Evolutionary conservation across 2,797 vertebrate genomes (phyloP).

Genomic region (Poecilia velifera): DNA sequence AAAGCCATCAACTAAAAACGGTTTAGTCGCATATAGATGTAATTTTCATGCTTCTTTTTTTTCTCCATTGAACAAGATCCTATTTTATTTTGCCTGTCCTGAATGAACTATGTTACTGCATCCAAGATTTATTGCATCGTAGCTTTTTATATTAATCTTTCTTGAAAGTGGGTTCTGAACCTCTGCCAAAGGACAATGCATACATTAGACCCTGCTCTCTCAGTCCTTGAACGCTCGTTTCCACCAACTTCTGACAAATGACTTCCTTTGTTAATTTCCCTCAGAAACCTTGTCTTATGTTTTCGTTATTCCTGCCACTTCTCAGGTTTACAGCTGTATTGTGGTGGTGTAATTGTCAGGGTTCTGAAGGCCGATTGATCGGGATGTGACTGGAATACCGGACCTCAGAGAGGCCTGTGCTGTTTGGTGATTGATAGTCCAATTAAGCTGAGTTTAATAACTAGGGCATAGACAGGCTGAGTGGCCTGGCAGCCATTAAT

Average conservation of each 20-base stretch:
- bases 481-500: constrained; percentile 75
- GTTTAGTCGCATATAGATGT: constrained; percentile 1
- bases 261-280: constrained; percentile 23
- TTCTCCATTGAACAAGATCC: constrained; percentile 28
- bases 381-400: constrained; percentile 65
- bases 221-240: constrained; percentile 37
- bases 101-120: constrained; percentile 37
- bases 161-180: constrained; percentile 49
- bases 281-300: constrained; percentile 24
- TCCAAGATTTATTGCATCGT: constrained; percentile 52
- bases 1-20: not conserved
- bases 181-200: constrained; percentile 39
- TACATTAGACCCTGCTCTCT: constrained; percentile 41
- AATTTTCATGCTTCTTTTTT: constrained; percentile 25
- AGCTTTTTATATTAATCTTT: constrained; percentile 47
- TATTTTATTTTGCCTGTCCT: constrained; percentile 11
- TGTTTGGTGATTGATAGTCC: constrained; percentile 80
- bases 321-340: constrained; percentile 33
- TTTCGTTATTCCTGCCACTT: constrained; percentile 30
- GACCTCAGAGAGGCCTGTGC: constrained; percentile 49
- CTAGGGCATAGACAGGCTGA: constrained; percentile 70
- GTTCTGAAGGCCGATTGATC: constrained; percentile 61
- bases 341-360: constrained; percentile 46
- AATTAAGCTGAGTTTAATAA: constrained; percentile 82
- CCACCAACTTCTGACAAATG: constrained; percentile 28